Evolutionary conservation across 2,888 invertebrate genomes (phyloP).

Genomic region (Taenaris catops): DNA sequence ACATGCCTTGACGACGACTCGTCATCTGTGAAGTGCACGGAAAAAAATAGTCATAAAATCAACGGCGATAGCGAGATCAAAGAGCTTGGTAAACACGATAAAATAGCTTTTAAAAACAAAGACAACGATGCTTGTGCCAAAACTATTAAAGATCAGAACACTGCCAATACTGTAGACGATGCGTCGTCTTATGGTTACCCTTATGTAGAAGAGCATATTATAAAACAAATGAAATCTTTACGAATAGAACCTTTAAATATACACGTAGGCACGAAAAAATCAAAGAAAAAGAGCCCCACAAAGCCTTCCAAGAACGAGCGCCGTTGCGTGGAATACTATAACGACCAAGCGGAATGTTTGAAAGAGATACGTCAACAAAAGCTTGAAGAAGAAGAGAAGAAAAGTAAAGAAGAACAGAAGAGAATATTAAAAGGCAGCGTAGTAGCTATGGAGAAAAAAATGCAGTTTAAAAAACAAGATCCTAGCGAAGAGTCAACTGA

Average conservation of each 20-base stretch:
- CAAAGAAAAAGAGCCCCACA: constrained; percentile 56
- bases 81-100: constrained; percentile 61
- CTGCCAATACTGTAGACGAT: constrained; percentile 45
- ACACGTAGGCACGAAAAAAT: constrained; percentile 49
- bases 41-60: constrained; percentile 63
- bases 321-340: constrained; percentile 80
- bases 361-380: constrained; percentile 68
- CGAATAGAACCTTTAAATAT: constrained; percentile 67
- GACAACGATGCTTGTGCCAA: constrained; percentile 59
- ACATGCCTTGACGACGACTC: constrained; percentile 82
- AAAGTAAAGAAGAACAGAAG: constrained; percentile 56
- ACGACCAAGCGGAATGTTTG: constrained; percentile 81
- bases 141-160: constrained; percentile 39
- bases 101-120: constrained; percentile 54
- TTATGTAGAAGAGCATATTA: constrained; percentile 69
- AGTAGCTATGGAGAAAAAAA: constrained; percentile 52
- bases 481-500: constrained; percentile 71
- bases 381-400: constrained; percentile 55
- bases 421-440: constrained; percentile 52
- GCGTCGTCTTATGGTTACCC: constrained; percentile 47
- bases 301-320: constrained; percentile 60
- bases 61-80: constrained; percentile 59
- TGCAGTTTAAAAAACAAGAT: constrained; percentile 45
- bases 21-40: constrained; percentile 48
- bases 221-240: constrained; percentile 71